Conservation (phyloP, 2,797 vertebrate genomes). For the Girardinus metallicus region DNA sequence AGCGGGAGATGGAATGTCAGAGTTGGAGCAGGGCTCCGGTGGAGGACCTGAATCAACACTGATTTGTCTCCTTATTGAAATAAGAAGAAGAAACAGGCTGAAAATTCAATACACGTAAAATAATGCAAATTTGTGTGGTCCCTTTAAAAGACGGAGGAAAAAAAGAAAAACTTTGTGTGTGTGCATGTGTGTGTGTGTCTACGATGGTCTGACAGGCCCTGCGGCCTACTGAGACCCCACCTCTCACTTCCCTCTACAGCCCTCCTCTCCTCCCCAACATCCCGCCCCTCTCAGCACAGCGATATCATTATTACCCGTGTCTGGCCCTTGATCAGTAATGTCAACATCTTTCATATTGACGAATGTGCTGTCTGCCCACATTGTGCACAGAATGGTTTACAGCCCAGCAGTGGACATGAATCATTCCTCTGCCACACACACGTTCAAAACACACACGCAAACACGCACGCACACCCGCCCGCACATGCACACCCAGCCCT, state of each 20-base stretch:
- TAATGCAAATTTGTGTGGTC: slow-evolving; percentile 79
- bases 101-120: slow-evolving; percentile 80
- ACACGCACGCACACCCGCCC: slow-evolving; percentile 16
- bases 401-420: slow-evolving; percentile 98
- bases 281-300: slow-evolving; percentile 83
- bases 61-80: slow-evolving; percentile 84
- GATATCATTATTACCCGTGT: slow-evolving; percentile 97
- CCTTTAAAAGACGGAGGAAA: slow-evolving; percentile 42
- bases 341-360: slow-evolving; percentile 99
- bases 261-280: slow-evolving; percentile 61
- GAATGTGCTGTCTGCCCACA: slow-evolving; percentile 98
- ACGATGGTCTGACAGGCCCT: slow-evolving; percentile 81
- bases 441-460: slow-evolving; percentile 33
- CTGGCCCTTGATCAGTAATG: slow-evolving; percentile 97
- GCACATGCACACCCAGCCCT: slow-evolving; percentile 21
- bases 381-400: slow-evolving; percentile 99
- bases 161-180: slow-evolving; percentile 3
- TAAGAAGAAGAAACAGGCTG: slow-evolving; percentile 77
- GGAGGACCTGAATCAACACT: slow-evolving; percentile 73
- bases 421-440: slow-evolving; percentile 90
- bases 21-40: slow-evolving; percentile 62
- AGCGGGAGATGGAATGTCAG: slow-evolving; percentile 77
- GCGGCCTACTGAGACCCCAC: slow-evolving; percentile 72
- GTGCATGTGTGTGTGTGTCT: slow-evolving; percentile 27
- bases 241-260: slow-evolving; percentile 56